Evolutionary conservation across 1,140 invertebrate genomes (phyloP).

Genomic region (Pissodes strobi): DNA sequence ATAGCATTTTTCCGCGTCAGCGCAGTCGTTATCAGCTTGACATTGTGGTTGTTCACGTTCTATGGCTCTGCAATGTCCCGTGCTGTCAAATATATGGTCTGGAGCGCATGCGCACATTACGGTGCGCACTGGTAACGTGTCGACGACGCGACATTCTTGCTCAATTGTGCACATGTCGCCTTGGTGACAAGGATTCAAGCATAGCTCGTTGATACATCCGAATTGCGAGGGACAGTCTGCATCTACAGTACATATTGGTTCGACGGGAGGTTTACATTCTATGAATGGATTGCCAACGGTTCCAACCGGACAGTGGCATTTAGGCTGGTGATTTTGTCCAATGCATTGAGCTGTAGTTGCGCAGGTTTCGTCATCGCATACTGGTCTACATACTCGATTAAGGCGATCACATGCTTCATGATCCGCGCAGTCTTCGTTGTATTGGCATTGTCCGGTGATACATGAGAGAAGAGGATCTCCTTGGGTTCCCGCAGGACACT

Average conservation of each 20-base stretch:
- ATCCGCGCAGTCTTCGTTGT: slow-evolving; percentile 87
- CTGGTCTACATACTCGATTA: slow-evolving; percentile 81
- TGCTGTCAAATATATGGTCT: slow-evolving; percentile 67
- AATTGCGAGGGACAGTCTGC: slow-evolving; percentile 73
- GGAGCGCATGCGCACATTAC: slow-evolving; percentile 81
- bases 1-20: slow-evolving; percentile 71
- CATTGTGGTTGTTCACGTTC: slow-evolving; percentile 62
- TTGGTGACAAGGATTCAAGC: slow-evolving; percentile 74
- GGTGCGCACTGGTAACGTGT: slow-evolving; percentile 77
- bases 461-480: slow-evolving; percentile 81
- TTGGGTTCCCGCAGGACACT: slow-evolving; percentile 82
- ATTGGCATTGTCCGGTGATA: slow-evolving; percentile 80
- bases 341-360: slow-evolving; percentile 74
- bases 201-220: slow-evolving; percentile 77
- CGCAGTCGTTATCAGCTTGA: slow-evolving; percentile 74
- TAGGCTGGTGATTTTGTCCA: slow-evolving; percentile 74
- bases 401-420: slow-evolving; percentile 83
- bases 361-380: slow-evolving; percentile 78
- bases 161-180: slow-evolving; percentile 71
- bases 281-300: slow-evolving; percentile 79
- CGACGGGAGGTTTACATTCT: slow-evolving; percentile 62
- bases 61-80: slow-evolving; percentile 68
- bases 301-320: slow-evolving; percentile 75
- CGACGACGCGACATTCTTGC: slow-evolving; percentile 77
- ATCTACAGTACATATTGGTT: slow-evolving; percentile 71